Conservation (phyloP, 2,797 vertebrate genomes). For the Hyperoplus immaculatus region DNA sequence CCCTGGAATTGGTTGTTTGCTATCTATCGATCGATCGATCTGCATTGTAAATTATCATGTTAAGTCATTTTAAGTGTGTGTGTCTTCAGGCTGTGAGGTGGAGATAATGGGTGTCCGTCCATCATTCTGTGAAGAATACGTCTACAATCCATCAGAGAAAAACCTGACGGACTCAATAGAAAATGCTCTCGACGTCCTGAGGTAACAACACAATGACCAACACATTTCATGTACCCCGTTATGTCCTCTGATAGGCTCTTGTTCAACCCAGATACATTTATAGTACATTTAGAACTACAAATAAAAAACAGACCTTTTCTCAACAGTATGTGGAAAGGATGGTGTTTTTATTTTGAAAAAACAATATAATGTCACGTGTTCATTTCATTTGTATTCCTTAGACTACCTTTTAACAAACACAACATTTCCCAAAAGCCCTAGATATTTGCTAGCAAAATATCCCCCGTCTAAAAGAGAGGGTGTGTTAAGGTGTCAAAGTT, state of each 20-base stretch:
- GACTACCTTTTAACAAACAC: background rate
- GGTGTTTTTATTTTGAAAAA: background rate
- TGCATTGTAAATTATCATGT: too few species aligned
- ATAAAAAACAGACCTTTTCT: too few species aligned
- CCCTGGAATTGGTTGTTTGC: too few species aligned
- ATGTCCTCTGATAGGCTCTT: background rate
- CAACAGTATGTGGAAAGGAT: background rate
- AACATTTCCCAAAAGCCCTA: background rate
- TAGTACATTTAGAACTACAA: too few species aligned
- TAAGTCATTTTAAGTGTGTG: background rate
- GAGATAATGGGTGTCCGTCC: constrained; percentile 92
- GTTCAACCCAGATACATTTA: too few species aligned
- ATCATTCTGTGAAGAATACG: constrained; percentile 90
- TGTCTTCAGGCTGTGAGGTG: constrained; percentile 91
- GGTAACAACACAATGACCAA: constrained; percentile 78
- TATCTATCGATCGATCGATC: too few species aligned
- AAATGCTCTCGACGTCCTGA: constrained; percentile 86
- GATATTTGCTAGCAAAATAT: background rate
- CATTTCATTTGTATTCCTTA: background rate
- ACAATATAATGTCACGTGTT: background rate
- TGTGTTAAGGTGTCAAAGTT: background rate
- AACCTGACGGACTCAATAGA: constrained; percentile 88
- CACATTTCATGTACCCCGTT: background rate
- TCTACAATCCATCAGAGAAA: constrained; percentile 88
- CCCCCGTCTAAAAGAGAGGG: background rate